These are phyloP conservation scores for Cololabis saira DNA, from an alignment of 2,113 vertebrate species.

Conservation along the genomic window DNA sequence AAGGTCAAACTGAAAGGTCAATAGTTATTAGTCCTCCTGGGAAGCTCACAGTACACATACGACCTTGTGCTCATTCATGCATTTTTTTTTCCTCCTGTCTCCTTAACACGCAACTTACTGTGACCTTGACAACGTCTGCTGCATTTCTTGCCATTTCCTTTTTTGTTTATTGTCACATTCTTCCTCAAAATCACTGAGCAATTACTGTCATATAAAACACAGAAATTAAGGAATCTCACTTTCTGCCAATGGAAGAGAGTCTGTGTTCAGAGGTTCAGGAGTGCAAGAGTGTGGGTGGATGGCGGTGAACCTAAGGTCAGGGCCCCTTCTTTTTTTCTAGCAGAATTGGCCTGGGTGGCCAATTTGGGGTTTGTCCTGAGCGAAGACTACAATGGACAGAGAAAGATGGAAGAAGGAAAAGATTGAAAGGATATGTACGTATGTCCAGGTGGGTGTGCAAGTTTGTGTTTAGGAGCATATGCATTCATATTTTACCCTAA, in stretches of 20 bases:
- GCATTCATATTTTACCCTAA: constrained; percentile 4
- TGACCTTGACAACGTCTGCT: constrained; percentile 65
- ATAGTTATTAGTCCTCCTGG: constrained; percentile 71
- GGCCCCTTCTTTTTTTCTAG: constrained; percentile 43
- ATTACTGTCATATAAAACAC: constrained; percentile 48
- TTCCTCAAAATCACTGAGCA: constrained; percentile 49
- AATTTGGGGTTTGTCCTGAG: constrained; percentile 49
- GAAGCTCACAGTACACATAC: constrained; percentile 57
- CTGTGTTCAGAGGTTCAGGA: constrained; percentile 36
- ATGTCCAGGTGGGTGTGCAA: constrained; percentile 9
- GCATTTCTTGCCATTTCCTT: constrained; percentile 39
- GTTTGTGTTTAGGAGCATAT: constrained; percentile 27
- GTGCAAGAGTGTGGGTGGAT: constrained; percentile 35
- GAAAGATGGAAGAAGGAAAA: constrained; percentile 58
- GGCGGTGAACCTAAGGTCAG: constrained; percentile 60
- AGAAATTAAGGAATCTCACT: constrained; percentile 51
- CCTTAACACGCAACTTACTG: constrained; percentile 21
- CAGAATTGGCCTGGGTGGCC: constrained; percentile 53
- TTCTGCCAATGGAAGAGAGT: constrained; percentile 45
- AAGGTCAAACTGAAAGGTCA: constrained; percentile 68
- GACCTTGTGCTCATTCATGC: constrained; percentile 60
- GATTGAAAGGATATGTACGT: constrained; percentile 52
- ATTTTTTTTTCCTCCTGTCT: constrained; percentile 9
- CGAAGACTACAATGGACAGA: constrained; percentile 52
- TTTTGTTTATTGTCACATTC: constrained; percentile 22